These are phyloP conservation scores for Dromiciops gliroides DNA, from an alignment of 2,113 vertebrate genomes.

Conservation along the genomic window DNA sequence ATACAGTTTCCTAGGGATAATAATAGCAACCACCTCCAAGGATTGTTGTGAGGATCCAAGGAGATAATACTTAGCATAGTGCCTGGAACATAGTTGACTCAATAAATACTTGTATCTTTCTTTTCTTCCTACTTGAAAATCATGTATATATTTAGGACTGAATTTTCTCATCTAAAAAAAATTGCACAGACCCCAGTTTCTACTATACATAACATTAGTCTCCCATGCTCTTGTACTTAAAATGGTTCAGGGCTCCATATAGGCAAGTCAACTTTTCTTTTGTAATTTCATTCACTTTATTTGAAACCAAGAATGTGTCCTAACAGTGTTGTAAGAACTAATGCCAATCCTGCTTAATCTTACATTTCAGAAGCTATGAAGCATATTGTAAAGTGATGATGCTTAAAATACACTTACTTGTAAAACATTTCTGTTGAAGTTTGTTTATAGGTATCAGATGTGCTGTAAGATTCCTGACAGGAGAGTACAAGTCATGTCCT, in stretches of 20 bases:
- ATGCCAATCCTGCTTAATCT: conserved; percentile 45
- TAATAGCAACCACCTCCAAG: neutral
- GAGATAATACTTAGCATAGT: neutral
- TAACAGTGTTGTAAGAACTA: neutral
- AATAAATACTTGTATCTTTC: neutral
- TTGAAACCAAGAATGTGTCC: neutral
- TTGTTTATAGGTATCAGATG: conserved; percentile 40
- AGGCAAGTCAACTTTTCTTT: conserved; percentile 32
- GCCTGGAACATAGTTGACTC: neutral
- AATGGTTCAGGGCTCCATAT: conserved; percentile 21
- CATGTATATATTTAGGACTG: neutral
- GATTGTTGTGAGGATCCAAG: neutral
- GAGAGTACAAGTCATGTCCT: conserved; percentile 38
- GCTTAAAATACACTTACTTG: conserved; percentile 48
- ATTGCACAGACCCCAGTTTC: neutral
- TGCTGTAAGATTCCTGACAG: conserved; percentile 36
- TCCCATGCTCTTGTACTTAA: conserved; percentile 37
- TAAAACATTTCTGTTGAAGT: conserved; percentile 62
- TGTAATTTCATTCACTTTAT: conserved; percentile 15
- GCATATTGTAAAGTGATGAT: conserved; percentile 61
- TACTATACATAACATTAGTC: conserved; percentile 1
- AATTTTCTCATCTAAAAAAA: neutral
- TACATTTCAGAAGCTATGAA: conserved; percentile 50
- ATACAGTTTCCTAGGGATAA: neutral
- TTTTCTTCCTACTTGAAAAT: neutral